phyloP scores from a whole-genome alignment of 1,140 invertebrate genomes.

The Leptonema lineaticorne region DNA sequence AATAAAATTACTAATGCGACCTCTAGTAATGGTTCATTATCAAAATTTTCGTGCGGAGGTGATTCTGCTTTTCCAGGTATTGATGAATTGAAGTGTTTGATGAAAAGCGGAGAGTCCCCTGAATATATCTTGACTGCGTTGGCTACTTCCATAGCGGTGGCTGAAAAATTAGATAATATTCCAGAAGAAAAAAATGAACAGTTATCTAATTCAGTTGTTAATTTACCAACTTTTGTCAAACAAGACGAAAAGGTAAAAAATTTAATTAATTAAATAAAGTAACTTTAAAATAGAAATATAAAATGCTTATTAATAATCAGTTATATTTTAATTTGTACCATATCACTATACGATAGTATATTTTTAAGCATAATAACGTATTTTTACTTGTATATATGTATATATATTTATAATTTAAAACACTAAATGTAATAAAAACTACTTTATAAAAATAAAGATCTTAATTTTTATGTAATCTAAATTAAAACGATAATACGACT shows the following conservation, averaged over 20 bases:
- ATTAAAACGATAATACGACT: too few species aligned
- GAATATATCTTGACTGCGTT: slow-evolving; percentile 67
- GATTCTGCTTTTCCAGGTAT: slow-evolving; percentile 61
- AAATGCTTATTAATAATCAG: too few species aligned
- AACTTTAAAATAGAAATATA: too few species aligned
- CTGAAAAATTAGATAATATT: slow-evolving; percentile 45
- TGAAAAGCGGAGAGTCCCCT: slow-evolving; percentile 64
- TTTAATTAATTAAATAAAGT: too few species aligned
- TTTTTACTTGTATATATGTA: too few species aligned
- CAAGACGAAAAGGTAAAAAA: slow-evolving; percentile 69
- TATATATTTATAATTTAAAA: too few species aligned
- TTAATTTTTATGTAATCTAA: too few species aligned
- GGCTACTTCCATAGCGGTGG: slow-evolving; percentile 55
- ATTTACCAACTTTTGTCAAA: slow-evolving; percentile 72
- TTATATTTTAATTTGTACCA: too few species aligned
- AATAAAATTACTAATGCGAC: slow-evolving; percentile 49
- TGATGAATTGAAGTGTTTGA: slow-evolving; percentile 66
- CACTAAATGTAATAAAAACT: too few species aligned
- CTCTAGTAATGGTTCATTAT: slow-evolving; percentile 54
- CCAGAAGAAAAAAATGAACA: slow-evolving; percentile 51
- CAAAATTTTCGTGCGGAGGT: slow-evolving; percentile 51
- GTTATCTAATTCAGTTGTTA: slow-evolving; percentile 62
- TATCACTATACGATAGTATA: too few species aligned
- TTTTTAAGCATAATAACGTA: too few species aligned
- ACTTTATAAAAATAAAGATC: too few species aligned